A percentile compares a stretch with the other conserved stretches of the same genome.
phyloP scores from a whole-genome alignment of 2,888 invertebrate genomes.

The Pachydiplax longipennis region DNA sequence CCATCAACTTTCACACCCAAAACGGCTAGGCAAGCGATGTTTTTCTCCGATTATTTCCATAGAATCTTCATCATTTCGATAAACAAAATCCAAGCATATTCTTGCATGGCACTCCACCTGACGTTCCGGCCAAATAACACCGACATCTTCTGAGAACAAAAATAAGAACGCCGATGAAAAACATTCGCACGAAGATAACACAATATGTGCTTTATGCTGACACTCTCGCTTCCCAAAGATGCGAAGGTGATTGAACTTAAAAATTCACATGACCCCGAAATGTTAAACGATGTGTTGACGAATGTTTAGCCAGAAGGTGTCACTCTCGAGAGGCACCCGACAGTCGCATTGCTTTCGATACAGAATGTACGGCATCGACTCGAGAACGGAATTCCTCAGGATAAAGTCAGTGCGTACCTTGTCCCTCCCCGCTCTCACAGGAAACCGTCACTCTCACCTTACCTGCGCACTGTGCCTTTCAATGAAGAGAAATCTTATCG shows the following conservation, averaged over 20 bases:
- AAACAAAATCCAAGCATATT: too few species aligned
- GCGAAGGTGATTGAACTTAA: neutral
- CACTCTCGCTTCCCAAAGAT: too few species aligned
- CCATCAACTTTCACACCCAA: too few species aligned
- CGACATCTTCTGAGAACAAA: neutral
- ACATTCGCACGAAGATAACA: neutral
- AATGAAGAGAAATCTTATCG: neutral
- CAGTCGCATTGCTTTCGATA: neutral
- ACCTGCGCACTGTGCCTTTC: neutral
- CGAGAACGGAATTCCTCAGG: neutral
- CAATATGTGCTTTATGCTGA: neutral
- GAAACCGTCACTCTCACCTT: too few species aligned
- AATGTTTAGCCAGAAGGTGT: neutral
- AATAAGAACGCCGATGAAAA: neutral
- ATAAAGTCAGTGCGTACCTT: neutral
- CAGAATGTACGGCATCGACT: neutral
- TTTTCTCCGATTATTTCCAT: too few species aligned
- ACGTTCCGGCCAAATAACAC: neutral
- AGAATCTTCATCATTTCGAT: too few species aligned
- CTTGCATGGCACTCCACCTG: neutral
- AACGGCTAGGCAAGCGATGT: too few species aligned
- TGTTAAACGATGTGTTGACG: neutral
- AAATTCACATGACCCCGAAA: neutral
- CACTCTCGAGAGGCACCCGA: neutral
- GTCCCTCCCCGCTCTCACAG: neutral